phyloP scores from a whole-genome alignment of 2,113 vertebrate genomes.

The Potamarius usumacintae region DNA sequence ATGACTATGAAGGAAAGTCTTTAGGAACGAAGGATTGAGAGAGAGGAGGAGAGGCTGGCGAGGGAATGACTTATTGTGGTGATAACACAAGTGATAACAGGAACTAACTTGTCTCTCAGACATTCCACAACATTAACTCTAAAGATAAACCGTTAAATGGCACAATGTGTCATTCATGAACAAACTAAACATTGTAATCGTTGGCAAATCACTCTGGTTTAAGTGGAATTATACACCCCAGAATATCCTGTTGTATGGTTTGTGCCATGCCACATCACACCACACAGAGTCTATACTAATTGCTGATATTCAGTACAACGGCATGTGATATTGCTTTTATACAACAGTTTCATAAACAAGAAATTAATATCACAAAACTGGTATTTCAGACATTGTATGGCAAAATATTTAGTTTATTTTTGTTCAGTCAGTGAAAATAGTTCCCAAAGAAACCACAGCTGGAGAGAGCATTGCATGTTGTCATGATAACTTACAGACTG shows the following conservation, averaged over 20 bases:
- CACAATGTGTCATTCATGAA: not conserved
- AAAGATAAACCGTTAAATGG: too few species aligned
- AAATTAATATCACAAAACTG: not conserved
- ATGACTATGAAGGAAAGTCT: too few species aligned
- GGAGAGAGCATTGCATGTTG: not conserved
- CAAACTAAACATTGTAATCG: not conserved
- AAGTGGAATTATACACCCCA: too few species aligned
- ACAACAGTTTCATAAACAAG: not conserved
- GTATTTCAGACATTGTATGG: not conserved
- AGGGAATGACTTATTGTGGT: too few species aligned
- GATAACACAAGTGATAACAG: too few species aligned
- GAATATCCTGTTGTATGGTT: not conserved
- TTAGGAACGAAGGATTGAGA: not conserved
- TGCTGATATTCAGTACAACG: not conserved
- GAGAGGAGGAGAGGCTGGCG: not conserved
- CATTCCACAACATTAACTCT: too few species aligned
- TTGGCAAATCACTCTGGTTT: not conserved
- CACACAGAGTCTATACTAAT: too few species aligned
- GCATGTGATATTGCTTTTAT: too few species aligned
- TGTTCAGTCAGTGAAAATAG: too few species aligned
- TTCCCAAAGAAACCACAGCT: not conserved
- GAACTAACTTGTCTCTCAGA: too few species aligned
- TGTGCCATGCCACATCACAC: not conserved
- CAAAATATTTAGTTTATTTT: not conserved
- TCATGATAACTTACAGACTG: not conserved